These are phyloP conservation scores for Orchesellides sinensis DNA, from an alignment of 2,888 invertebrate genomes.

Conservation along the genomic window DNA sequence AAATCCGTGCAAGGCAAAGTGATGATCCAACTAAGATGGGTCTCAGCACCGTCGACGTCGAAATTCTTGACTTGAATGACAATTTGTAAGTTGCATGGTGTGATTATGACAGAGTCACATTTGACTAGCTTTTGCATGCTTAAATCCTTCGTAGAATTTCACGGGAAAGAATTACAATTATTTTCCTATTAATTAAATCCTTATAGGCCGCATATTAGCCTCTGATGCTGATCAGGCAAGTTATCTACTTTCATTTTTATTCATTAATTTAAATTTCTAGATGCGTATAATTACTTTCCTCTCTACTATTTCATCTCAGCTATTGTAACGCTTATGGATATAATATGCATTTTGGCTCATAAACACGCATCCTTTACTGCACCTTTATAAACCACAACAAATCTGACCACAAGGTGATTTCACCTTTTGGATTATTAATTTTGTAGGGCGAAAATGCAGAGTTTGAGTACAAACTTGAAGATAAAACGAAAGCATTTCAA, in stretches of 20 bases:
- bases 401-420: constrained; percentile 50
- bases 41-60: constrained; percentile 85
- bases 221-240: constrained; percentile 84
- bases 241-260: too few species aligned
- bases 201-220: constrained; percentile 83
- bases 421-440: constrained; percentile 41
- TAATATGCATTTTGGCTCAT: neutral
- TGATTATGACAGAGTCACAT: constrained; percentile 7
- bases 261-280: neutral
- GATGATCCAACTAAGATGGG: constrained; percentile 88
- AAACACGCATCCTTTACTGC: too few species aligned
- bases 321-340: too few species aligned
- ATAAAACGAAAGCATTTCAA: constrained; percentile 86
- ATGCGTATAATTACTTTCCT: constrained; percentile 5
- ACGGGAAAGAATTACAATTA: constrained; percentile 8
- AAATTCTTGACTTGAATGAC: constrained; percentile 88
- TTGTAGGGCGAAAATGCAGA: constrained; percentile 87
- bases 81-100: constrained; percentile 79
- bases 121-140: neutral
- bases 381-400: constrained; percentile 46
- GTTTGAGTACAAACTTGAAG: constrained; percentile 87
- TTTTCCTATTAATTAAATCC: constrained; percentile 16
- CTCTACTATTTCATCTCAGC: too few species aligned
- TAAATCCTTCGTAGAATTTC: neutral
- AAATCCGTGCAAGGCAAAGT: constrained; percentile 82